Evolutionary conservation across 2,797 vertebrate genomes (phyloP).

Genomic region (Spatula versicolor): DNA sequence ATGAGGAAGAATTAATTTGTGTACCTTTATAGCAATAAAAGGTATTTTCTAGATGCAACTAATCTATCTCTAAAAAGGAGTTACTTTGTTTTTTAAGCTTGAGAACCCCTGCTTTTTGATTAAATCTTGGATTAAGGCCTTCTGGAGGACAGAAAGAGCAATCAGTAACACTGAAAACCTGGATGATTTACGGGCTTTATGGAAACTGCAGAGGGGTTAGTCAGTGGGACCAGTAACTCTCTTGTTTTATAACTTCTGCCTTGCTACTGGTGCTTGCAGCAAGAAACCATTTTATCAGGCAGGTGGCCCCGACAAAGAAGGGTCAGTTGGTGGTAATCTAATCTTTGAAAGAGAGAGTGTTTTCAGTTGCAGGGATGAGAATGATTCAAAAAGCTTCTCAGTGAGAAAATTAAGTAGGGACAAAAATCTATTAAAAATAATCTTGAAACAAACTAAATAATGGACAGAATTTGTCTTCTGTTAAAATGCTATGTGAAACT

Average conservation of each 20-base stretch:
- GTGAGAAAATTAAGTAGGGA: background rate
- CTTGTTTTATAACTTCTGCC: background rate
- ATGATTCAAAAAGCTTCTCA: background rate
- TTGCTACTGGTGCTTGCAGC: background rate
- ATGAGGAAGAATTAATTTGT: background rate
- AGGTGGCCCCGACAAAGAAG: slow-evolving; percentile 65
- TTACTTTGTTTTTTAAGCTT: background rate
- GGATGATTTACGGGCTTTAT: background rate
- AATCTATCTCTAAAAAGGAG: background rate
- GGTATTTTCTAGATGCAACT: background rate
- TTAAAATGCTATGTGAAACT: background rate
- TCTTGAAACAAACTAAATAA: background rate
- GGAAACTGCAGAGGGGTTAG: background rate
- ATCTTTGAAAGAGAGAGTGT: slow-evolving; percentile 62
- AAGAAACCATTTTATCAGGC: slow-evolving; percentile 46
- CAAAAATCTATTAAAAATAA: background rate
- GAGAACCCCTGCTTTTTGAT: background rate
- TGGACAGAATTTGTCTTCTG: background rate
- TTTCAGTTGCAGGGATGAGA: slow-evolving; percentile 53
- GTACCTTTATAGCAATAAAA: background rate
- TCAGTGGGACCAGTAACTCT: background rate
- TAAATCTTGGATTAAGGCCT: slow-evolving; percentile 9
- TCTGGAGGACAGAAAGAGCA: background rate
- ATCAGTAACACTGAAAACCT: background rate
- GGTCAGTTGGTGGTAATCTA: slow-evolving; percentile 63